Percentiles rank a stretch among this genome's conserved stretches.
These are phyloP conservation scores for Pangasianodon hypophthalmus DNA, from an alignment of 2,113 vertebrate genomes.

Conservation along the genomic window DNA sequence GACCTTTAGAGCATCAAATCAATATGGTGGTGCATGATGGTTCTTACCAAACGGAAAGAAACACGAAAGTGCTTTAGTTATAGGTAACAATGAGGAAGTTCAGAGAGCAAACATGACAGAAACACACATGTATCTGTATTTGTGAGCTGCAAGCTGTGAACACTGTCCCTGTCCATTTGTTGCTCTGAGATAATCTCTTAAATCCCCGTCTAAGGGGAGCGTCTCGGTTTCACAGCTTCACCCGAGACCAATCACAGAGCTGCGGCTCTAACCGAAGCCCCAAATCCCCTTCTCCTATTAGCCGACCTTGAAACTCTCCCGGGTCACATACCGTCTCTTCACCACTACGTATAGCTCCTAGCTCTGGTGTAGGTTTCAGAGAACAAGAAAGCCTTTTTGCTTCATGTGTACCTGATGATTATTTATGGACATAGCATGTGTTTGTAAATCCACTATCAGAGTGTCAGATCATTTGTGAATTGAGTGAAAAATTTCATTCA, in stretches of 20 bases:
- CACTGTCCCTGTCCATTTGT: slow-evolving; percentile 35
- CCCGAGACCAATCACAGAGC: slow-evolving; percentile 44
- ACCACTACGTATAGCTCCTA: slow-evolving; percentile 52
- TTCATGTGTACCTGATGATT: not conserved
- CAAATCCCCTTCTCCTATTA: slow-evolving; percentile 58
- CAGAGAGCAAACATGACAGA: not conserved
- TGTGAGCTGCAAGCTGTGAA: slow-evolving; percentile 13
- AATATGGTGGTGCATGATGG: not conserved
- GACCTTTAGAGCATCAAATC: slow-evolving; percentile 29
- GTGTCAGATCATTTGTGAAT: not conserved
- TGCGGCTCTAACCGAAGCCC: slow-evolving; percentile 38
- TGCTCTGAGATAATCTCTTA: slow-evolving; percentile 54
- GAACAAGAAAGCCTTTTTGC: not conserved
- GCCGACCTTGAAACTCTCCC: slow-evolving; percentile 60
- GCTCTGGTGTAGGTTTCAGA: not conserved
- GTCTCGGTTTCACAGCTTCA: slow-evolving; percentile 55
- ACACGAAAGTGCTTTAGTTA: not conserved
- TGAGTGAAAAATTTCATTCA: not conserved
- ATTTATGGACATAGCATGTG: not conserved
- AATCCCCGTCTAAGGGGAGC: slow-evolving; percentile 48
- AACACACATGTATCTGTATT: slow-evolving; percentile 12
- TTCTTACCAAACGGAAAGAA: not conserved
- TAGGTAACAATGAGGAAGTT: not conserved
- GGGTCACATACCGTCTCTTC: slow-evolving; percentile 41
- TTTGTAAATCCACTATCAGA: not conserved